Base-by-base conservation (phyloP, 2,888 invertebrate species). In the Phoronis australis region DNA sequence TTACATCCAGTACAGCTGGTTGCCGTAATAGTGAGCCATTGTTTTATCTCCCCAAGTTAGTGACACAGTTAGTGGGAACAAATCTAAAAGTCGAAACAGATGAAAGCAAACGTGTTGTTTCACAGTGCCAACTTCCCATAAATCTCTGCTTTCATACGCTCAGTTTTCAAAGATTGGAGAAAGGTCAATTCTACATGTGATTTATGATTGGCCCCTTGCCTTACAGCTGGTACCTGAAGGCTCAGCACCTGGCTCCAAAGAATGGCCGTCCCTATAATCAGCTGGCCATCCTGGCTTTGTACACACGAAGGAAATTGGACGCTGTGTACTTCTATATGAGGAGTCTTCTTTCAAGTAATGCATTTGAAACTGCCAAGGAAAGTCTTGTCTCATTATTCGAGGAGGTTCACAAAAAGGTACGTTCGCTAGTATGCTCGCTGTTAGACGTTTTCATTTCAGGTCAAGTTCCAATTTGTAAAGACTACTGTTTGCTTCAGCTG, bases 241-340 rank as follows among this genome's bases (percentile, higher is more conserved):
- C 96, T 12, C 90, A 92, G 72, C 88, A 88, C 77, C 84, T 95
- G 38, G 90, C 93, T 78, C 93, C 96, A 6, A 90, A 91, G 77
- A 94, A 94, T 80, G 95, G 95, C 45, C 83, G 90, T 59, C 92
- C 95, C 0, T 96, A 95, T 74, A 91, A 95, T 77, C 95, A 96
- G 75, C 79, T 97, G 62, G 96, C 94, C 23, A 83, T 96, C 62
- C 80, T 96, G 68, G 90, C 95, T 1, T 84, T 78, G 24, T 79
- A 78, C 58, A 78, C 79, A 35, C 80, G 88, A 79, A 83, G 91
- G 69, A 91, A 90, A 81, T 81, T 95, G 59, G 95, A 95, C 77
- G 93, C 94, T n/a, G 90, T 95, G 4, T 96, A 94, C 78, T 94
- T 89, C 78, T 94, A 93, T 74, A 91, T 93, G 88, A 83, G 95